Percentiles rank a stretch among this genome's conserved stretches.
phyloP scores from a whole-genome alignment of 2,113 vertebrate genomes.

The Taurulus bubalis region DNA sequence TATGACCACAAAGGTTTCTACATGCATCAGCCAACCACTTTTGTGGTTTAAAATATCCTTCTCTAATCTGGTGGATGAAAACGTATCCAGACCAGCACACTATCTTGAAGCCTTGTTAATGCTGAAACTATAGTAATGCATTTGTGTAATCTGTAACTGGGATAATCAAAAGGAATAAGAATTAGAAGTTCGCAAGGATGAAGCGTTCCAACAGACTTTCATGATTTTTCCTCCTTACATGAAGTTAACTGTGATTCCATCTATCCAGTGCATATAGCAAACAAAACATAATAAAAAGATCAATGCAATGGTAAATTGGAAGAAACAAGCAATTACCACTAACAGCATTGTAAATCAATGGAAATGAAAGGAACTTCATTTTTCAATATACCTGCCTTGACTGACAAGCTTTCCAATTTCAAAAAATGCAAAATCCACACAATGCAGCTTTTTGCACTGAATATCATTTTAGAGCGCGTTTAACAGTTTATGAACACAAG shows the following conservation, averaged over 20 bases:
- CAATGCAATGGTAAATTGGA: constrained; percentile 6
- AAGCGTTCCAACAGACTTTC: constrained; percentile 26
- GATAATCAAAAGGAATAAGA: not conserved
- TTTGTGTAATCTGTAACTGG: constrained; percentile 1
- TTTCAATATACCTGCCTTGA: not conserved
- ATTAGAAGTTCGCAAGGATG: not conserved
- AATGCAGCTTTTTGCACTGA: not conserved
- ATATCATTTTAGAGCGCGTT: not conserved
- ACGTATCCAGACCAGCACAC: constrained; percentile 48
- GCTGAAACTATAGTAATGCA: constrained; percentile 13
- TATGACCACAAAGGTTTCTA: constrained; percentile 42
- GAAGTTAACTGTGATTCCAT: constrained; percentile 3
- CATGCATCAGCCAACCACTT: constrained; percentile 17
- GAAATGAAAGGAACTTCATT: not conserved
- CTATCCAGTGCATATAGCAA: constrained; percentile 30
- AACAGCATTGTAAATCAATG: constrained; percentile 6
- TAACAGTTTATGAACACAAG: not conserved
- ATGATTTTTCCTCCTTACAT: not conserved
- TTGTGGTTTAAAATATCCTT: constrained; percentile 44
- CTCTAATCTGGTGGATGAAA: constrained; percentile 12
- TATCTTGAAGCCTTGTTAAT: constrained; percentile 6
- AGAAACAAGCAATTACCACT: constrained; percentile 18
- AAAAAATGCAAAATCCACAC: not conserved
- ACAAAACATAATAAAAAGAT: not conserved
- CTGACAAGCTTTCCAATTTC: not conserved